These are phyloP conservation scores for Loxodonta africana DNA, from an alignment of 2,113 vertebrate species.

Conservation along the genomic window DNA sequence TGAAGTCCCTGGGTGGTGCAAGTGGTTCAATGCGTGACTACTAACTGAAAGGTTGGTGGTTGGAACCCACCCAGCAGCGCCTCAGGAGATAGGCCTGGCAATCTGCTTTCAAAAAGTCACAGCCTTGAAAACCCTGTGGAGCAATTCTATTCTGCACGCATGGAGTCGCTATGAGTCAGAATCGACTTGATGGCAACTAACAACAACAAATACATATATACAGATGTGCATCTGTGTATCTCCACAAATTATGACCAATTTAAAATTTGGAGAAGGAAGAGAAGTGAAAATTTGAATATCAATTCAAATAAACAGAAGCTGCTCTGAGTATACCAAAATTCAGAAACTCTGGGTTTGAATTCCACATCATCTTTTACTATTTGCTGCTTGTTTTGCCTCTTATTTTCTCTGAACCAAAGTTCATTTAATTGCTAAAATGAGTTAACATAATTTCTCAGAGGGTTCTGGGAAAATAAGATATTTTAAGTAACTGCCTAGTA, in stretches of 20 bases:
- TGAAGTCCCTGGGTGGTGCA: too few relatives aligned
- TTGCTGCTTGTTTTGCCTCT: neutral
- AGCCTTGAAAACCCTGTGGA: too few relatives aligned
- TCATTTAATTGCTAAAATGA: constrained; percentile 22
- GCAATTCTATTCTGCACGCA: too few relatives aligned
- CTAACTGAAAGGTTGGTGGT: too few relatives aligned
- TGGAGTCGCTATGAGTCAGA: too few relatives aligned
- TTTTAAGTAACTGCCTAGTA: neutral
- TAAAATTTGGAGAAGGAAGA: neutral
- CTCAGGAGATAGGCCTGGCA: too few relatives aligned
- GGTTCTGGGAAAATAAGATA: neutral
- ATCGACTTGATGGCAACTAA: too few relatives aligned
- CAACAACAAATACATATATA: too few relatives aligned
- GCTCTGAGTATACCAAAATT: neutral
- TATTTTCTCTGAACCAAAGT: constrained; percentile 9
- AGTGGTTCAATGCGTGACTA: too few relatives aligned
- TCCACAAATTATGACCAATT: neutral
- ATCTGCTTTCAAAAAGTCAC: too few relatives aligned
- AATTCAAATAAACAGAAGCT: constrained; percentile 4
- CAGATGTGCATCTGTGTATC: neutral
- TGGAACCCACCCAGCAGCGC: too few relatives aligned
- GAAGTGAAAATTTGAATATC: constrained; percentile 7
- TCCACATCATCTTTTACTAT: neutral
- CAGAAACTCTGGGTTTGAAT: neutral
- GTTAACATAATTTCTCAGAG: neutral